Conservation (phyloP, 2,888 invertebrate genomes). For the Apoda limacodes region DNA sequence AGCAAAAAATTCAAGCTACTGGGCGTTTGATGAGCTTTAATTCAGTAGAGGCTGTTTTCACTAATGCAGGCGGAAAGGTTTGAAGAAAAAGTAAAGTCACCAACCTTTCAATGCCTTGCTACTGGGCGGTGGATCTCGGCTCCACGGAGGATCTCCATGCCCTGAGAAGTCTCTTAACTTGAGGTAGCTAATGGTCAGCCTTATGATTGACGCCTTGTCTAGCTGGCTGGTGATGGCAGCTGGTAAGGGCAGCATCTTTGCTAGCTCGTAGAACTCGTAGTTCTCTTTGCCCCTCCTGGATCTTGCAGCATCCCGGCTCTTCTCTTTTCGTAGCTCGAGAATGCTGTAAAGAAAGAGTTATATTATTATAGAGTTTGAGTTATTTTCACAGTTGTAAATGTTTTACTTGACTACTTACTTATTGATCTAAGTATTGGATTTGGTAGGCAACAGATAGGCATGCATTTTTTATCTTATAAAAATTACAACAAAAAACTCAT, state of each 20-base stretch:
- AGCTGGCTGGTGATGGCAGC: slow-evolving; percentile 94
- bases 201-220: slow-evolving; percentile 96
- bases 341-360: slow-evolving; percentile 77
- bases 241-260: slow-evolving; percentile 92
- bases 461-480: too few relatives aligned
- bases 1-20: too few relatives aligned
- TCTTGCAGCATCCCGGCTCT: slow-evolving; percentile 92
- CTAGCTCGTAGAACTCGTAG: slow-evolving; percentile 96
- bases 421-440: too few relatives aligned
- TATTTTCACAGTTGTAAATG: slow-evolving; percentile 1
- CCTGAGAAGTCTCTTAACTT: slow-evolving; percentile 94
- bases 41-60: too few relatives aligned
- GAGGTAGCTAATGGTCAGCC: slow-evolving; percentile 95
- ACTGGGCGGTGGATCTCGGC: slow-evolving; percentile 80
- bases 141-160: slow-evolving; percentile 97
- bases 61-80: too few relatives aligned
- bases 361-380: slow-evolving; percentile 32
- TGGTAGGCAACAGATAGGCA: too few relatives aligned
- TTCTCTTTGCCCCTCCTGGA: slow-evolving; percentile 95
- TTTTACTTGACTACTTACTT: too few relatives aligned
- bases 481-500: too few relatives aligned
- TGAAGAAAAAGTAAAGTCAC: too few relatives aligned
- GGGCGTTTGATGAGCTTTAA: too few relatives aligned
- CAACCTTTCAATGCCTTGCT: slow-evolving; percentile 87
- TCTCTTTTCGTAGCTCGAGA: slow-evolving; percentile 92